A percentile compares a stretch with the other conserved stretches of the same genome.
Conservation (phyloP, 2,888 invertebrate species). For the Lithosia quadra region DNA sequence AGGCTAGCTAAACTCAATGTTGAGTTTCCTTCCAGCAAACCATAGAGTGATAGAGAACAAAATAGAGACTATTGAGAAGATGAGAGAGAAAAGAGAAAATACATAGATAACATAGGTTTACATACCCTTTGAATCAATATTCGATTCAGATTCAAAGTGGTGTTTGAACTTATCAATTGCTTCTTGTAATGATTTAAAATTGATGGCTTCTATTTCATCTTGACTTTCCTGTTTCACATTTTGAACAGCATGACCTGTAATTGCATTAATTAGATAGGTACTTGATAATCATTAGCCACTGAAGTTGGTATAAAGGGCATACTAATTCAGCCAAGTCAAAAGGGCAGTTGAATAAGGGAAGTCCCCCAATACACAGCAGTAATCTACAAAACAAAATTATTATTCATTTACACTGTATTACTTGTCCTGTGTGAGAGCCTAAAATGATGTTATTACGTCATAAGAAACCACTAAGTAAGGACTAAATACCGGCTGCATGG, state of each 20-base stretch:
- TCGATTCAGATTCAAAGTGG: slow-evolving; percentile 31
- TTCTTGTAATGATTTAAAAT: slow-evolving; percentile 70
- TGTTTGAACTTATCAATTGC: slow-evolving; percentile 71
- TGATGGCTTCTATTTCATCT: slow-evolving; percentile 63
- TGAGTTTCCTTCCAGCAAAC: too few species aligned
- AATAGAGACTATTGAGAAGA: too few species aligned
- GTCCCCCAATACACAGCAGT: too few species aligned
- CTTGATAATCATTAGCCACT: not conserved
- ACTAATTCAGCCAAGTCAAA: not conserved
- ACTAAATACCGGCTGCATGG: too few species aligned
- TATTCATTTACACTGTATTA: too few species aligned
- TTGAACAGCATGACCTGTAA: slow-evolving; percentile 59
- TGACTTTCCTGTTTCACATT: slow-evolving; percentile 51
- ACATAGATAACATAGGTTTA: not conserved
- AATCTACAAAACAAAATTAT: too few species aligned
- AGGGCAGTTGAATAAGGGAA: not conserved
- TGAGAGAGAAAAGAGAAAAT: too few species aligned
- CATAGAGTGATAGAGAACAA: too few species aligned
- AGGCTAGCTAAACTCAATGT: too few species aligned
- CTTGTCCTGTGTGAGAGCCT: too few species aligned
- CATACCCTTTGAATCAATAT: slow-evolving; percentile 12
- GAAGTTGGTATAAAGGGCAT: not conserved
- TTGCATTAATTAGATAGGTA: not conserved
- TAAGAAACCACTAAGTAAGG: too few species aligned
- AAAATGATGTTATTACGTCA: too few species aligned